phyloP scores from a whole-genome alignment of 2,888 invertebrate species.

The Siphlonurus alternatus region DNA sequence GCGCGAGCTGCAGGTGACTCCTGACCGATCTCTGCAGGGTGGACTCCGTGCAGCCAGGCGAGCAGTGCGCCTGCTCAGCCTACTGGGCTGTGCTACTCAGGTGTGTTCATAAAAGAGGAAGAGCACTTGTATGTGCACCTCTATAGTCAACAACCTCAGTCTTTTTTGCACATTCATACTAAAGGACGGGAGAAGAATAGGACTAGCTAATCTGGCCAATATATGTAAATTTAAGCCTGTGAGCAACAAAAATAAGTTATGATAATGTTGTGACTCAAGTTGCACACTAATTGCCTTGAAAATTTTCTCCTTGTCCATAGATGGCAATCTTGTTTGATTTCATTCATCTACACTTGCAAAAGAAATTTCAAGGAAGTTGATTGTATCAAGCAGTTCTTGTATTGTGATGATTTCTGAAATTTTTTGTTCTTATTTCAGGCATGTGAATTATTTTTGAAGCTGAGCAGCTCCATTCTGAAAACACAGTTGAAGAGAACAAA shows the following conservation, averaged over 20 bases:
- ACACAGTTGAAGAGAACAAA: constrained; percentile 66
- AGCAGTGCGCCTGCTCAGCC: constrained; percentile 68
- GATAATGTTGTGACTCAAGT: too few relatives aligned
- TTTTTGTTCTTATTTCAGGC: too few relatives aligned
- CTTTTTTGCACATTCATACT: neutral
- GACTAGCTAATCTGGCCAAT: too few relatives aligned
- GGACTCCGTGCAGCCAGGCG: constrained; percentile 70
- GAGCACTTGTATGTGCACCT: neutral
- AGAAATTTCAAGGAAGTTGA: too few relatives aligned
- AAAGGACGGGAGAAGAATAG: neutral
- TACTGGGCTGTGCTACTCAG: constrained; percentile 49
- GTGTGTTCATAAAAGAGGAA: constrained; percentile 20
- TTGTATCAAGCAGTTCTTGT: too few relatives aligned
- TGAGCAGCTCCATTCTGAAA: constrained; percentile 66
- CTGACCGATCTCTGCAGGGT: constrained; percentile 74
- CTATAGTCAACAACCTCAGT: neutral
- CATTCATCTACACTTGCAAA: too few relatives aligned
- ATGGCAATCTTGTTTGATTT: too few relatives aligned
- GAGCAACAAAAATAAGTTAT: too few relatives aligned
- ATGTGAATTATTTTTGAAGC: constrained; percentile 62
- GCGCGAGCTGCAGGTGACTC: constrained; percentile 74
- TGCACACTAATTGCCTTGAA: too few relatives aligned
- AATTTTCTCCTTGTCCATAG: too few relatives aligned
- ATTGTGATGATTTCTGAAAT: too few relatives aligned
- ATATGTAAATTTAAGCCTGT: too few relatives aligned